phyloP scores from a whole-genome alignment of 2,113 vertebrate genomes.

The Spilogale gracilis region DNA sequence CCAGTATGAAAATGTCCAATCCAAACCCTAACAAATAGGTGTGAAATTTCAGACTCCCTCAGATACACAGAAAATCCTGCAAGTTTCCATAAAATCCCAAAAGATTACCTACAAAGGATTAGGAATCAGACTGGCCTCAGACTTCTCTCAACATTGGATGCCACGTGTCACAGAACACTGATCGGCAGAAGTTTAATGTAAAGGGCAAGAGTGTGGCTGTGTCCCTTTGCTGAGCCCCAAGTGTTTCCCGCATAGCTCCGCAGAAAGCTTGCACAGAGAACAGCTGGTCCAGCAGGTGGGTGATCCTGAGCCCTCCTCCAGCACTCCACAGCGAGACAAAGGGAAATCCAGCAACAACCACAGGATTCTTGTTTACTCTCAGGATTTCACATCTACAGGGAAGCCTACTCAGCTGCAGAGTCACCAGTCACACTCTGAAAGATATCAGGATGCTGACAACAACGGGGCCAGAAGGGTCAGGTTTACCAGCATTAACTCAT shows the following conservation, averaged over 20 bases:
- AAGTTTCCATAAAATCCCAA: background rate
- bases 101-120: background rate
- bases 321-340: background rate
- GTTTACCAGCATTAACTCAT: background rate
- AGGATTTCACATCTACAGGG: background rate
- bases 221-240: background rate
- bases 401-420: background rate
- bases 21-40: background rate
- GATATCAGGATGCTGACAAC: background rate
- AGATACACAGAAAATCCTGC: background rate
- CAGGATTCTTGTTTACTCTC: background rate
- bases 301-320: background rate
- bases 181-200: background rate
- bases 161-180: background rate
- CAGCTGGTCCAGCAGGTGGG: background rate
- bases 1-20: background rate
- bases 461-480: background rate
- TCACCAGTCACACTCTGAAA: background rate
- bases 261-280: background rate
- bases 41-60: background rate
- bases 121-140: background rate
- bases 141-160: background rate
- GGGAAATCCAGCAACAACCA: background rate
- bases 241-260: background rate
- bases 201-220: background rate